Evolutionary conservation across 2,888 invertebrate species (phyloP), one percentile per base, ranked within the genome.

Genomic region (Enchytraeus crypticus): DNA sequence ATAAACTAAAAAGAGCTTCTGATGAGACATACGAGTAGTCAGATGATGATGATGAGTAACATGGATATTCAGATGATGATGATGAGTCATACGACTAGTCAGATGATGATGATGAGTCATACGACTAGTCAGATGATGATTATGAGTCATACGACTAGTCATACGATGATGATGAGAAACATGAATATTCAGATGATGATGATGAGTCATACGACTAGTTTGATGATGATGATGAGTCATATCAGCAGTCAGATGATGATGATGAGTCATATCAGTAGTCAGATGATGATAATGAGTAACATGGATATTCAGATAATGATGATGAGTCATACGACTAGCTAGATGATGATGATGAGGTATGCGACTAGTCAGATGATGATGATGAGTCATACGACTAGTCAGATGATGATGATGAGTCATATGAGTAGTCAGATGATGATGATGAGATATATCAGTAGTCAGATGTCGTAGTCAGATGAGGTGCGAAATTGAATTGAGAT

Each of bases 161-260:
- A 18, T 21, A 57, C 5, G 23, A 43, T 26, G 5, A 26, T 27
- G 46, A 60, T 3, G 29, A 59, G 11, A 46, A 60, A 8, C 30
- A 59, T 60, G 55, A 38, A n/a, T 32, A 60, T 60, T 55, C 26
- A 21, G 56, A 45, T 59, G 46, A 45, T 59, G 55, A 59, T 38
- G 30, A 60, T 5, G 51, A 53, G 27, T 8, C n/a, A 1, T 27
- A 33, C 21, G 34, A 14, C 14, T 11, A 5, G 33, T 43, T n/a
- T n/a, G n/a, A n/a, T n/a, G n/a, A n/a, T n/a, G n/a, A n/a, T n/a
- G 56, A 57, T 3, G 30, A 59, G 14, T 45, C 43, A 8, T 32
- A 59, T 43, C 45, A 27, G 14, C 32, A 57, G 33, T 46, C 18
- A 14, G 46, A 27, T 43, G 32, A 45, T 45, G 55, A 59, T 23